Conservation (phyloP, 1,140 invertebrate genomes). For the Octopus sinensis region DNA sequence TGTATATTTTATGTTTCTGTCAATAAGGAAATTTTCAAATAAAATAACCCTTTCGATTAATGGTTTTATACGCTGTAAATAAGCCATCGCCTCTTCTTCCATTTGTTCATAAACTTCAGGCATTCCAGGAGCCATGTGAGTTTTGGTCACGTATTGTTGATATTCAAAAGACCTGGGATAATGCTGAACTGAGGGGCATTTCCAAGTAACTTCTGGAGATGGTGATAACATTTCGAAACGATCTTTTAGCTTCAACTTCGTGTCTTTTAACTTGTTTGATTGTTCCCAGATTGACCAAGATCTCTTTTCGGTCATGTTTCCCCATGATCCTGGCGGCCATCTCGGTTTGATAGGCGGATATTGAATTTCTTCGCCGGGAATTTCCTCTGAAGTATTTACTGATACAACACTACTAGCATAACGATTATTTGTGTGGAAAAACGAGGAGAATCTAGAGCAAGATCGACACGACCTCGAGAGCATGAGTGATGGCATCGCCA, state of each 20-base stretch:
- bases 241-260: conserved; percentile 21
- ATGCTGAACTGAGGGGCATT: conserved; percentile 17
- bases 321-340: conserved; percentile 45
- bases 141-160: conserved; percentile 40
- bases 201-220: conserved; percentile 15
- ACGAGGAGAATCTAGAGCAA: no score
- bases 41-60: conserved; percentile 19
- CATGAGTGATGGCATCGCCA: background rate
- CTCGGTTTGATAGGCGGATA: conserved; percentile 45
- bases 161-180: conserved; percentile 29
- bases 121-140: conserved; percentile 30
- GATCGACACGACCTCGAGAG: no score
- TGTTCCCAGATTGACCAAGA: conserved; percentile 36
- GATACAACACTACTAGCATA: no score
- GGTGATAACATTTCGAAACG: conserved; percentile 29
- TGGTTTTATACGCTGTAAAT: conserved; percentile 19
- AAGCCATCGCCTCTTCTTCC: conserved; percentile 16
- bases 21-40: conserved; percentile 18
- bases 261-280: conserved; percentile 17
- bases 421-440: no score
- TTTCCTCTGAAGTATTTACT: background rate
- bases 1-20: background rate
- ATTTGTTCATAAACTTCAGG: conserved; percentile 29
- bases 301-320: conserved; percentile 27
- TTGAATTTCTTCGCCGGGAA: conserved; percentile 20